These are phyloP conservation scores for Actinernus sp. DNA, from an alignment of 92 coral and sea anemone genomes.

Conservation along the genomic window DNA sequence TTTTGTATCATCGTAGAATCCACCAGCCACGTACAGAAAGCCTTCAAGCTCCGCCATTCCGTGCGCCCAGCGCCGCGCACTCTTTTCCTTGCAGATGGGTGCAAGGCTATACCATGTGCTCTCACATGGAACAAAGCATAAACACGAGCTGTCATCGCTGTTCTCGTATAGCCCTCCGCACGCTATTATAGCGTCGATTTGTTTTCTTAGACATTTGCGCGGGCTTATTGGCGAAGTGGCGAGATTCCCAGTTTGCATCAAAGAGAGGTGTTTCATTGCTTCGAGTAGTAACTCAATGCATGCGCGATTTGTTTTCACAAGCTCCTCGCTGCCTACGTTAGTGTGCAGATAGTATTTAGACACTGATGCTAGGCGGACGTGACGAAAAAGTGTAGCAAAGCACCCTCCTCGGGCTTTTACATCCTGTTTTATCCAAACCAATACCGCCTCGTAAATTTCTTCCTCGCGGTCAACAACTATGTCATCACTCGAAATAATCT, in stretches of 20 bases:
- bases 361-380: constrained; percentile 29
- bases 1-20: constrained; percentile 29
- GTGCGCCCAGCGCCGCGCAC: constrained; percentile 28
- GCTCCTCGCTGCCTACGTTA: constrained; percentile 12
- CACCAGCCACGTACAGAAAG: constrained; percentile 33
- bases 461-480: constrained; percentile 32
- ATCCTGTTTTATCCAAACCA: constrained; percentile 38
- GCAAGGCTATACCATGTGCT: constrained; percentile 35
- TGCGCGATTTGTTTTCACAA: constrained; percentile 24
- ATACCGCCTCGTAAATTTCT: constrained; percentile 41
- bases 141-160: not conserved
- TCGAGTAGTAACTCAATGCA: constrained; percentile 27
- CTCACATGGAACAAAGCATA: constrained; percentile 1
- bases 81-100: constrained; percentile 2
- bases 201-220: constrained; percentile 14
- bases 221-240: constrained; percentile 5
- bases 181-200: constrained; percentile 4
- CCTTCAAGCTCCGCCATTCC: constrained; percentile 28
- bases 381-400: constrained; percentile 30
- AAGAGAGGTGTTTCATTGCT: constrained; percentile 14
- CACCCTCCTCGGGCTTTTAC: constrained; percentile 2
- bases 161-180: constrained; percentile 28
- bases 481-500: constrained; percentile 17
- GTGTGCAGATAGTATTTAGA: constrained; percentile 21
- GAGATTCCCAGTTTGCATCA: constrained; percentile 2